phyloP scores from a whole-genome alignment of 2,797 vertebrate genomes.

The Chelidonichthys spinosus region DNA sequence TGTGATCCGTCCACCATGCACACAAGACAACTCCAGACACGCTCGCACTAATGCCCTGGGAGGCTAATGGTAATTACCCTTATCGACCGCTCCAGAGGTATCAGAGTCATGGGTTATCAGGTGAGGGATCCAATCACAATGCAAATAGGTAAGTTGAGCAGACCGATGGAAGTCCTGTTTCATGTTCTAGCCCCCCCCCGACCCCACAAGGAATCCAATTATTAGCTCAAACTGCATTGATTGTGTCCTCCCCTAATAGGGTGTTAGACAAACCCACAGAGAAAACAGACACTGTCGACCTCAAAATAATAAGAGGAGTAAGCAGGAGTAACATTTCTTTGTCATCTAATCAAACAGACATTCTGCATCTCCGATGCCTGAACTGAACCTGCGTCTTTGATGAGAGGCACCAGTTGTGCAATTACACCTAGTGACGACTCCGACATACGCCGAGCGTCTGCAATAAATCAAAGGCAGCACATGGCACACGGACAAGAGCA shows the following conservation, averaged over 20 bases:
- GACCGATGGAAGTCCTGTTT: conserved; percentile 48
- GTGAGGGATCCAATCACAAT: conserved; percentile 59
- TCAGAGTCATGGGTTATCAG: conserved; percentile 49
- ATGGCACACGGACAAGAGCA: not conserved
- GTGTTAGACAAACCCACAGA: conserved; percentile 32
- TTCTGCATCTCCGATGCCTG: conserved; percentile 16
- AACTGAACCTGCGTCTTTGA: conserved; percentile 25
- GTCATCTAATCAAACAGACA: conserved; percentile 35
- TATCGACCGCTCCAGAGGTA: conserved; percentile 55
- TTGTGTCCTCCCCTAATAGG: conserved; percentile 54
- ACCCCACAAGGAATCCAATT: conserved; percentile 46
- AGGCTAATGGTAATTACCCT: conserved; percentile 63
- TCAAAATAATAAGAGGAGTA: conserved; percentile 26
- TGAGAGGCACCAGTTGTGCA: conserved; percentile 22
- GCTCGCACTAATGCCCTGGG: conserved; percentile 34
- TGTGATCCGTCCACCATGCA: conserved; percentile 27
- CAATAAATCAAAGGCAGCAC: not conserved
- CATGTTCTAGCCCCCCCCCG: conserved; percentile 19
- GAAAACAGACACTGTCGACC: conserved; percentile 2
- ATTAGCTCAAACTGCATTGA: conserved; percentile 67
- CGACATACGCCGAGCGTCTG: not conserved
- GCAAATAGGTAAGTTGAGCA: conserved; percentile 58
- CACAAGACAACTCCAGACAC: conserved; percentile 30
- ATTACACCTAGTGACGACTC: conserved; percentile 14
- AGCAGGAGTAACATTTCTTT: not conserved